These are phyloP conservation scores for Clavelina lepadiformis DNA, from an alignment of 23 tunicate genomes.

Conservation along the genomic window DNA sequence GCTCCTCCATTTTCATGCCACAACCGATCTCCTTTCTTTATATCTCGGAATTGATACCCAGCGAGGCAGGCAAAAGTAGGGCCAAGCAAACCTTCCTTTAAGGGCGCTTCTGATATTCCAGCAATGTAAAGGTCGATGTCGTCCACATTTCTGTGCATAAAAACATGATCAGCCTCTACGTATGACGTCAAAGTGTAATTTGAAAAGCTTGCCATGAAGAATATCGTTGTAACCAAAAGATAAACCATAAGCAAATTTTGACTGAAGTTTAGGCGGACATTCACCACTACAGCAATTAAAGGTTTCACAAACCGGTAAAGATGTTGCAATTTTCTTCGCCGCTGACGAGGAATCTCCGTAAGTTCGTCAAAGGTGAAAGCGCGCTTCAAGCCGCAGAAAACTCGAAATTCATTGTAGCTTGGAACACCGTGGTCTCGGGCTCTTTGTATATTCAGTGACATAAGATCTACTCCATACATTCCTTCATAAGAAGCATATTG, in stretches of 20 bases:
- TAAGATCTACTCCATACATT: too few species aligned
- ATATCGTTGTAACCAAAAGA: too few species aligned
- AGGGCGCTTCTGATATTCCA: conserved; percentile 48
- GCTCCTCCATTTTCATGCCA: conserved; percentile 82
- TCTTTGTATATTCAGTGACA: conserved; percentile 79
- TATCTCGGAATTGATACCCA: conserved; percentile 62
- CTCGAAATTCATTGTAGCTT: conserved; percentile 73
- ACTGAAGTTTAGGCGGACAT: too few species aligned
- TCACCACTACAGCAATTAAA: too few species aligned
- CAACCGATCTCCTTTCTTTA: conserved; percentile 63
- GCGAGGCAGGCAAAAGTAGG: conserved; percentile 69
- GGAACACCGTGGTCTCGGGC: conserved; percentile 91
- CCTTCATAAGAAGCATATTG: too few species aligned
- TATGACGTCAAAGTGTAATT: too few species aligned
- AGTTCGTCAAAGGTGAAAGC: conserved; percentile 16
- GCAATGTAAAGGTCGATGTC: conserved; percentile 73
- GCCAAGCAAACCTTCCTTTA: conserved; percentile 50
- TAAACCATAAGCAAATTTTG: too few species aligned
- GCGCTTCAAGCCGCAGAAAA: conserved; percentile 52
- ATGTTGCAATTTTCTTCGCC: neutral
- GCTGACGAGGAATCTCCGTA: conserved; percentile 5
- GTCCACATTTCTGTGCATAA: too few species aligned
- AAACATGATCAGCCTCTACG: too few species aligned
- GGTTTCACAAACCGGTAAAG: conserved; percentile 21
- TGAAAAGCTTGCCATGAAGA: too few species aligned